These are phyloP conservation scores for Amblyjoppa proteus DNA, from an alignment of 2,888 invertebrate species.

Conservation along the genomic window DNA sequence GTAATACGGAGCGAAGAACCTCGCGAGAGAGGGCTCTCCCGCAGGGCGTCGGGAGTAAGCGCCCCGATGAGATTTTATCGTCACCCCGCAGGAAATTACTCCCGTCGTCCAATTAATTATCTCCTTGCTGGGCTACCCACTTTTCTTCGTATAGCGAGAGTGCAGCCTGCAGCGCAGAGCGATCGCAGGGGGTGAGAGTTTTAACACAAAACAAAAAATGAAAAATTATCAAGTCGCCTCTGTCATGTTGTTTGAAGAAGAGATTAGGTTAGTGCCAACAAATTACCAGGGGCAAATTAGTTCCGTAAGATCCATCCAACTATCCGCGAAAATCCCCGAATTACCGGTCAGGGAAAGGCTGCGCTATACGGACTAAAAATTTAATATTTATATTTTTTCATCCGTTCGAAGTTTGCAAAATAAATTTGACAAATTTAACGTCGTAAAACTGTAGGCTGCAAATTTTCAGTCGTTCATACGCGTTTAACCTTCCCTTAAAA, in stretches of 20 bases:
- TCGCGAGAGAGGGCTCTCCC: constrained; percentile 3
- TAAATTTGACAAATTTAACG: background rate
- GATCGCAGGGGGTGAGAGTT: constrained; percentile 14
- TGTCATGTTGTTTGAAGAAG: background rate
- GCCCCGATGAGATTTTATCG: constrained; percentile 72
- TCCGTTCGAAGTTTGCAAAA: background rate
- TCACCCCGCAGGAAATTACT: constrained; percentile 70
- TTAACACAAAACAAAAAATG: constrained; percentile 4
- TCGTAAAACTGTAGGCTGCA: background rate
- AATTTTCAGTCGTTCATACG: too few relatives aligned
- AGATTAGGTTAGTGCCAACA: background rate
- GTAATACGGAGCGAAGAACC: constrained; percentile 28
- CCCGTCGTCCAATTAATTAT: constrained; percentile 67
- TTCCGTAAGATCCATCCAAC: background rate
- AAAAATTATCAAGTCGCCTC: constrained; percentile 3
- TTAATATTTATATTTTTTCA: background rate
- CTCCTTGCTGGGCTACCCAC: constrained; percentile 42
- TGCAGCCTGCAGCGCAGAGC: constrained; percentile 12
- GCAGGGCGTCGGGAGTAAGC: constrained; percentile 38
- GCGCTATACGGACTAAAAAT: background rate
- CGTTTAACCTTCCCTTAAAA: too few relatives aligned
- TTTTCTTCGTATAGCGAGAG: constrained; percentile 16
- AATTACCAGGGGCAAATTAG: constrained; percentile 8
- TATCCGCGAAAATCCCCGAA: background rate
- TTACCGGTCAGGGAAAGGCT: background rate